Base-by-base conservation (phyloP, 2,888 invertebrate genomes). In the Serrognathus titanus region DNA sequence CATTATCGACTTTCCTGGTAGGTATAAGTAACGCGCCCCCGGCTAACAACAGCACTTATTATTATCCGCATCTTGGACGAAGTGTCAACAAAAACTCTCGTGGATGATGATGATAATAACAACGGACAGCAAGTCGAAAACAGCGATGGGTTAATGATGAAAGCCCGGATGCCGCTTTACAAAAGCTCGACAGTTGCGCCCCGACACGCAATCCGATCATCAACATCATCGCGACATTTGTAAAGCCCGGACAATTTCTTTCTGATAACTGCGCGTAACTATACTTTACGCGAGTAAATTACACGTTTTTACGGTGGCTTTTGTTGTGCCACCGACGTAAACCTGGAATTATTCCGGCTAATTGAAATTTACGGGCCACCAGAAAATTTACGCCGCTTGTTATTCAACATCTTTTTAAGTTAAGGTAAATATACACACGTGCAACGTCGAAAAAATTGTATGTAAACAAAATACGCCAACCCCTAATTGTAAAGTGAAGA, bases 161-260 rank as follows among this genome's bases (percentile, higher is more conserved):
- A 59, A 56, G 55, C 57, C 59, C 48, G 61, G 61, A 61, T 61
- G 58, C 58, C 50, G 58, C 60, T 51, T 58, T 53, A 47, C 16
- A 24, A 50, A 46, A 35, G 39, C 53, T 24, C 53, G 57, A 56
- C 59, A 59, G 59, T 59, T 59, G 59, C 53, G 52, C 24, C 46
- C 35, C 24, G 59, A 62, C 69, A 69, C 69, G 69, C 69, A 64
- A 69, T 68, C 59, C 58, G 67, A 67, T 69, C 68, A 68, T 69
- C 69, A 69, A 62, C 63, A 62, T 57, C 24, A 48, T 31, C 55
- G 63, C 58, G 59, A 60, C 63, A 62, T 59, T 58, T 62, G 55
- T 37, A 43, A 20, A 13, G 41, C 54, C 31, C 56, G 31, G 51
- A 52, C 51, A 52, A 56, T 43, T 24, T 38, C 52, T 52, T 35